Percentiles rank a stretch among this genome's conserved stretches.
Evolutionary conservation across 2,888 invertebrate species (phyloP).

Genomic region (Leptinotarsa juncta): DNA sequence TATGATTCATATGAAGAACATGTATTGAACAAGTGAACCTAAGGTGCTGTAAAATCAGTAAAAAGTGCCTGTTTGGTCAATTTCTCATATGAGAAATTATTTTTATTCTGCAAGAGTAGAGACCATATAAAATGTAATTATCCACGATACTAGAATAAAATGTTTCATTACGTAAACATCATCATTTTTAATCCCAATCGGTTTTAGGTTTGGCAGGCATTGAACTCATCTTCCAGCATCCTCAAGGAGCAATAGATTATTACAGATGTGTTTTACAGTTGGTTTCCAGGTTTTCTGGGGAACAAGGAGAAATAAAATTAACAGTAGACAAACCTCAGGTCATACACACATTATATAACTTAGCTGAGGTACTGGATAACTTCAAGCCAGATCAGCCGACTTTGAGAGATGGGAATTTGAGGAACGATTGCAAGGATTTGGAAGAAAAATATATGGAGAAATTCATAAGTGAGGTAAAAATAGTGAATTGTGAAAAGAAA

Average conservation of each 20-base stretch:
- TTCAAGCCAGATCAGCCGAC: slow-evolving; percentile 65
- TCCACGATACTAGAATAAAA: no score
- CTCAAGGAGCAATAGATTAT: slow-evolving; percentile 69
- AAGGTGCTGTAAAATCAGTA: no score
- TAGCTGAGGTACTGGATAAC: slow-evolving; percentile 68
- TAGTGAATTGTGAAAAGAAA: not conserved
- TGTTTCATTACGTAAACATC: not conserved
- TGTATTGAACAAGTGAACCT: no score
- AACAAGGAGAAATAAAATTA: slow-evolving; percentile 63
- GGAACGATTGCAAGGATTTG: slow-evolving; percentile 67
- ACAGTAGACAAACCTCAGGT: slow-evolving; percentile 74
- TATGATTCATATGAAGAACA: no score
- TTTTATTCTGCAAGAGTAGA: no score
- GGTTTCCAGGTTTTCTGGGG: slow-evolving; percentile 59
- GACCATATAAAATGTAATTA: no score
- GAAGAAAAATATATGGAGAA: slow-evolving; percentile 72
- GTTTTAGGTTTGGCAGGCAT: slow-evolving; percentile 73
- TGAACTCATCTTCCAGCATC: slow-evolving; percentile 69
- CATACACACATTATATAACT: slow-evolving; percentile 77
- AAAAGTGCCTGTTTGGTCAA: no score
- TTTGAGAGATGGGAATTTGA: slow-evolving; percentile 67
- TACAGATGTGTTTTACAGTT: slow-evolving; percentile 74
- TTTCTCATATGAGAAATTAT: no score
- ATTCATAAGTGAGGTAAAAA: slow-evolving; percentile 55
- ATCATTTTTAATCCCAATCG: not conserved